Evolutionary conservation across 2,888 invertebrate genomes (phyloP).

Genomic region (Plusia festucae): DNA sequence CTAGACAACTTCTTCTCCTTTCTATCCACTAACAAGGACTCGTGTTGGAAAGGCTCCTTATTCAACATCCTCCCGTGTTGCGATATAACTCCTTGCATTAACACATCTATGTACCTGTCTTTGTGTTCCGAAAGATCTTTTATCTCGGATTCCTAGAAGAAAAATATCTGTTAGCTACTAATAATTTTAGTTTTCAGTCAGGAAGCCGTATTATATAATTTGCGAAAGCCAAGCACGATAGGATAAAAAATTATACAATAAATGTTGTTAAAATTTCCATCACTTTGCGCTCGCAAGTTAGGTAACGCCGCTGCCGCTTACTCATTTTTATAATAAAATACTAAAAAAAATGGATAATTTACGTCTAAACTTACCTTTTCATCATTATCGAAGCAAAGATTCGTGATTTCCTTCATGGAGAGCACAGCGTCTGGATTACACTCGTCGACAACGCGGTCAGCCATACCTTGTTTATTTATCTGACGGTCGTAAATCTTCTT

Average conservation of each 20-base stretch:
- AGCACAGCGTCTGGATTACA: conserved; percentile 98
- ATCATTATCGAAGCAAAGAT: conserved; percentile 96
- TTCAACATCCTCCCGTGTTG: conserved; percentile 91
- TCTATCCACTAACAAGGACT: conserved; percentile 97
- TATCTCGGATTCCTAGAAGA: conserved; percentile 91
- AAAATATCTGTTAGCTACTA: background rate
- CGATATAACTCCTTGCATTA: conserved; percentile 93
- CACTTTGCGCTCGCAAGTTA: no score
- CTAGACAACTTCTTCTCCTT: conserved; percentile 98
- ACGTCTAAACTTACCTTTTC: conserved; percentile 82
- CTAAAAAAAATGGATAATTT: no score
- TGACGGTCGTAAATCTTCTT: conserved; percentile 99
- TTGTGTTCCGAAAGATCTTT: conserved; percentile 92
- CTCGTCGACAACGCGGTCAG: conserved; percentile 99
- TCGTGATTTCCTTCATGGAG: conserved; percentile 96
- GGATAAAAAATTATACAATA: no score
- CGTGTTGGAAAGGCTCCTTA: conserved; percentile 98
- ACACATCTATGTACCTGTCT: conserved; percentile 94
- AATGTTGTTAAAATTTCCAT: no score
- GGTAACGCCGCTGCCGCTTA: no score
- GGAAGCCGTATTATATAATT: no score
- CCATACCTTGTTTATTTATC: conserved; percentile 99
- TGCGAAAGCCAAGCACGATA: no score
- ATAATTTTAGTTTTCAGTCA: no score
- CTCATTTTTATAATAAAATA: no score